A percentile compares a stretch with the other conserved stretches of the same genome.
Evolutionary conservation across 2,797 vertebrate genomes (phyloP).

Genomic region (Eospalax fontanierii): DNA sequence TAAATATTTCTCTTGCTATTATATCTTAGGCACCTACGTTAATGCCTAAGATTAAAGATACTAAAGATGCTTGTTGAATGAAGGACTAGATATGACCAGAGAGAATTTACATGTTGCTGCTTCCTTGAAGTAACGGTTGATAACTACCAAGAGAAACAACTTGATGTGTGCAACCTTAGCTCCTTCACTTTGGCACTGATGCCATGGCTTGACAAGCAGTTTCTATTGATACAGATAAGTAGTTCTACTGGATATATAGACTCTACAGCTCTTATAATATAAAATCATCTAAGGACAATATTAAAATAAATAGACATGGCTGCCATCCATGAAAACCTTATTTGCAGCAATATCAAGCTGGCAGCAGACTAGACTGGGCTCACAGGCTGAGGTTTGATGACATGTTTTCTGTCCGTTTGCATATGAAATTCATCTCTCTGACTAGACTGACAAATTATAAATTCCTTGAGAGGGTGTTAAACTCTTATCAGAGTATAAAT

Average conservation of each 20-base stretch:
- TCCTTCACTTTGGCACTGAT: not conserved
- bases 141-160: not conserved
- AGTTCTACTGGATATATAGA: not conserved
- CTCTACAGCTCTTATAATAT: too few species aligned
- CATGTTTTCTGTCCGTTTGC: not conserved
- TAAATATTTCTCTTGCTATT: not conserved
- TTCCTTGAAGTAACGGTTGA: not conserved
- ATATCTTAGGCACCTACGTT: not conserved
- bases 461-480: constrained; percentile 28
- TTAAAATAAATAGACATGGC: not conserved
- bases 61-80: not conserved
- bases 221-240: not conserved
- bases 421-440: constrained; percentile 13
- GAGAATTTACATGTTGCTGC: not conserved
- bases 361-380: not conserved
- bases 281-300: not conserved
- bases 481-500: constrained; percentile 45
- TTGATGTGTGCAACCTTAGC: not conserved
- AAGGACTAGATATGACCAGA: not conserved
- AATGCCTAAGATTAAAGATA: not conserved
- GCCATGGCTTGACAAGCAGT: not conserved
- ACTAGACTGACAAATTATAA: constrained; percentile 34
- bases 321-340: not conserved
- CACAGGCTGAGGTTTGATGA: not conserved
- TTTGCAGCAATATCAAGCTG: constrained; percentile 2